These are phyloP conservation scores for Hymenopus coronatus DNA, from an alignment of 2,888 invertebrate species.

Conservation along the genomic window DNA sequence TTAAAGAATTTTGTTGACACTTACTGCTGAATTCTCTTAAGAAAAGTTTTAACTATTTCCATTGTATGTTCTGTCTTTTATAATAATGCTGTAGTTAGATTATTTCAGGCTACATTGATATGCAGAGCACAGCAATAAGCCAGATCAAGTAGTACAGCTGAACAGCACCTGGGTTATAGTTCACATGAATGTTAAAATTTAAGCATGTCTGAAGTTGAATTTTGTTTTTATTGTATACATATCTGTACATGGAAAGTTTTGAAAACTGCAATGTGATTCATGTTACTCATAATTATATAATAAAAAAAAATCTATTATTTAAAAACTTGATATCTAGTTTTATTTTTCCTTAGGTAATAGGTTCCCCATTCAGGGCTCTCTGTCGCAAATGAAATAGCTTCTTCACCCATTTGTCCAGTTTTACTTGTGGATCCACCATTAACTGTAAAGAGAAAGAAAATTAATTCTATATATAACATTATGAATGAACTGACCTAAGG, in stretches of 20 bases:
- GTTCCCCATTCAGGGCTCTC: conserved; percentile 34
- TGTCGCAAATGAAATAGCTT: conserved; percentile 39
- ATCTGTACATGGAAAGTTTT: background rate
- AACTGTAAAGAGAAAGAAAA: conserved; percentile 33
- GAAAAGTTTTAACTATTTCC: background rate
- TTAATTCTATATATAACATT: too few species aligned
- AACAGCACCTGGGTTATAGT: background rate
- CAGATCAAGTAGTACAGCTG: background rate
- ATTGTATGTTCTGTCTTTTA: background rate
- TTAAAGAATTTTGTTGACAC: background rate
- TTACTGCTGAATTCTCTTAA: background rate
- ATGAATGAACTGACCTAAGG: too few species aligned
- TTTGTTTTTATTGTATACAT: conserved; percentile 8
- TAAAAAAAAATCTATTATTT: background rate
- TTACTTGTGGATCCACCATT: conserved; percentile 37
- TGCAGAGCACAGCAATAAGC: background rate
- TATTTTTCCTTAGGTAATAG: conserved; percentile 12
- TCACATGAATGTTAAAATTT: background rate
- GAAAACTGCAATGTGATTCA: background rate
- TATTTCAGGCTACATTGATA: background rate
- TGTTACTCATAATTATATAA: conserved; percentile 7
- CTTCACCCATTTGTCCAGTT: conserved; percentile 39
- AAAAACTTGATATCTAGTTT: background rate
- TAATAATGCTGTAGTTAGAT: conserved; percentile 1
- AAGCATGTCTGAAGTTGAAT: background rate